A percentile compares a stretch with the other conserved stretches of the same genome.
phyloP scores from a whole-genome alignment of 2,113 vertebrate species.

The Cricetomys ansorgei region DNA sequence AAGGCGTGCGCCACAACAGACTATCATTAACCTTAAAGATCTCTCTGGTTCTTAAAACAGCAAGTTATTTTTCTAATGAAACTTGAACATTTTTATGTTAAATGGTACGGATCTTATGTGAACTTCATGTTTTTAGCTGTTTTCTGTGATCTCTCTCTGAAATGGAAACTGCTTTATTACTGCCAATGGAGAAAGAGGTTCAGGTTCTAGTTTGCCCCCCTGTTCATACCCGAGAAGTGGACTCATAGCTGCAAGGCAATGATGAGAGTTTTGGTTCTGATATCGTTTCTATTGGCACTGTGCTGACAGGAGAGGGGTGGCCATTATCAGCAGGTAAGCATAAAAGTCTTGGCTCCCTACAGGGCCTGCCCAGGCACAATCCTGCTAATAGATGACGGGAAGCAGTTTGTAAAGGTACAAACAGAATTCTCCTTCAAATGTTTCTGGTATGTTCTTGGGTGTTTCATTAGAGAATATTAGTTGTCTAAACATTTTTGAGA shows the following conservation, averaged over 20 bases:
- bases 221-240: no score
- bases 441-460: no score
- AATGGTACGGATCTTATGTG: background rate
- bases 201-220: background rate
- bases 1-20: no score
- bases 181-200: background rate
- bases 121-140: background rate
- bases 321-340: no score
- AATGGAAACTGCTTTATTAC: background rate
- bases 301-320: background rate
- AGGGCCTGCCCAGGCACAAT: no score
- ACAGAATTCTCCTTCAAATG: no score
- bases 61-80: background rate
- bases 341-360: no score
- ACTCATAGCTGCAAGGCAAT: background rate
- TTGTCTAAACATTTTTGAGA: no score
- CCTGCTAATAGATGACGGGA: no score
- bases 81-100: background rate
- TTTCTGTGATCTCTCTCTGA: background rate
- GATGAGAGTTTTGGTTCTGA: background rate
- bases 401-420: no score
- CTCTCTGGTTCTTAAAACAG: background rate
- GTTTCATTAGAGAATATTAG: no score
- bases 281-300: background rate
- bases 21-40: no score